Percentiles rank a stretch among this genome's conserved stretches.
Conservation (phyloP, 2,113 vertebrate genomes). For the Gulo gulo region DNA sequence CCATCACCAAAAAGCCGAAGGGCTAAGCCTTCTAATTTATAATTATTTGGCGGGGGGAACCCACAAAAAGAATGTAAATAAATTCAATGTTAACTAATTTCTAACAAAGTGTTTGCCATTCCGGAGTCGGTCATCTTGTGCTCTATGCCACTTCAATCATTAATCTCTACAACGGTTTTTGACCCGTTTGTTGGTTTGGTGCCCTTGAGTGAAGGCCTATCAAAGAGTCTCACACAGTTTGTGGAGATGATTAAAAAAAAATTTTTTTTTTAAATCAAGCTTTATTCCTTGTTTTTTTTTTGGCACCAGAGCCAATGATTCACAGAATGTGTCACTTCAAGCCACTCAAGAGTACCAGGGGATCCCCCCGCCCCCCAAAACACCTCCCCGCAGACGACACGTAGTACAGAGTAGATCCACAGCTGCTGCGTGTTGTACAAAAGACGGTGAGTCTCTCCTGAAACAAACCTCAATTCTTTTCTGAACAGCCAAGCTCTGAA, state of each 20-base stretch:
- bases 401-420: not conserved
- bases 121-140: not conserved
- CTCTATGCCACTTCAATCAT: not conserved
- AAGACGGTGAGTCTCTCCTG: not conserved
- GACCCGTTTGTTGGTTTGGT: not conserved
- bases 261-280: not conserved
- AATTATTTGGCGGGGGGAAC: not conserved
- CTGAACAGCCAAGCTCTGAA: not conserved
- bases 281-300: slow-evolving; percentile 69
- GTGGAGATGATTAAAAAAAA: not conserved
- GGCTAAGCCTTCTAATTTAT: not conserved
- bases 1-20: not conserved
- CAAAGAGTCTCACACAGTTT: not conserved
- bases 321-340: not conserved
- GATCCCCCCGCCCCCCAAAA: not conserved
- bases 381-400: not conserved
- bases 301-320: slow-evolving; percentile 14
- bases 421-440: not conserved
- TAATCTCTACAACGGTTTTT: not conserved
- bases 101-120: not conserved
- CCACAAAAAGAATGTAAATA: not conserved
- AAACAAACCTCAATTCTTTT: not conserved
- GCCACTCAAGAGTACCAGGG: not conserved
- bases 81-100: not conserved
- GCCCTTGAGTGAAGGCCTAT: not conserved